Base-by-base conservation (phyloP, 2,888 invertebrate species). In the Steromphala cineraria region DNA sequence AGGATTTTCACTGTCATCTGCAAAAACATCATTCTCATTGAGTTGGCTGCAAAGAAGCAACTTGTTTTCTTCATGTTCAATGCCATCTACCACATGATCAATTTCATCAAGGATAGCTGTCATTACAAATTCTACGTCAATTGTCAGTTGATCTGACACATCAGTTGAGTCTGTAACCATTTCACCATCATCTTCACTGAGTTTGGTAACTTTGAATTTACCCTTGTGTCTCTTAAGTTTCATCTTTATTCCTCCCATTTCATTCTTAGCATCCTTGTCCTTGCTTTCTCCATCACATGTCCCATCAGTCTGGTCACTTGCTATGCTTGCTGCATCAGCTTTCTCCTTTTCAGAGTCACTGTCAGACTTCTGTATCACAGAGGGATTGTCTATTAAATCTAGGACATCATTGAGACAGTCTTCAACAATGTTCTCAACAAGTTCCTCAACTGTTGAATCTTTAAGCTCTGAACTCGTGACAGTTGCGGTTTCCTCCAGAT, bases 211-310 rank as follows among this genome's bases (percentile, higher is more conserved):
- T 55, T 76, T 55, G 28, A 53, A 76, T 24, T 28, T 76, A n/a
- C 76, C 76, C 55, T 76, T 76, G 31, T 76, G 53, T 31, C 76
- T 10, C 24, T 28, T 76, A 8, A 76, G 55, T 31, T 53, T 76
- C 53, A 76, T 28, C 55, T 76, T 76, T 24, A 76, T 53, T 5
- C 76, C 76, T 21, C 53, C 76, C n/a, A 17, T 28, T 5, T 67
- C 31, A 17, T 28, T 67, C 21, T 67, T 67, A 10, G 21, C 28
- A 24, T 24, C 28, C 5, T 76, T 31, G 24, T n/a, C 53, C n/a
- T 31, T 76, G 8, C 55, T 53, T 10, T 53, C 36, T n/a, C 31
- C 55, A 28, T 76, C 76, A 53, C 19, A 28, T 31, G 53, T n/a
- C 13, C 55, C 76, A 76, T 8, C 36, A 31, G 28, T 55, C 56